These are phyloP conservation scores for Todiramphus chloris DNA, from an alignment of 2,113 vertebrate species.

Conservation along the genomic window DNA sequence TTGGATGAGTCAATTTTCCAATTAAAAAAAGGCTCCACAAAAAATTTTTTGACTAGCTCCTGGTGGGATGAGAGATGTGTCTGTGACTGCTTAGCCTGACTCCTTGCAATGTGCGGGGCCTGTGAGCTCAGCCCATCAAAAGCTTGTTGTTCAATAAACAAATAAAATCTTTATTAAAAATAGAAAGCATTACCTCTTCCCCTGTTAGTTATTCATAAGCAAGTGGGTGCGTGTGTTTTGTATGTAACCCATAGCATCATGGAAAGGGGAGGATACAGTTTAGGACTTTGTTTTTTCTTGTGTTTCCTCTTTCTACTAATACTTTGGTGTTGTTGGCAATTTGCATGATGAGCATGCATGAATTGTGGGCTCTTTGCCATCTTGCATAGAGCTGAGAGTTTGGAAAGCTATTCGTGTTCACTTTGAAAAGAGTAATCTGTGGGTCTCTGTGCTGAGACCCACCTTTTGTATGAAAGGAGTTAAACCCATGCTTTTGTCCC, in stretches of 20 bases:
- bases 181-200: neutral
- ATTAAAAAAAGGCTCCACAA: neutral
- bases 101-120: neutral
- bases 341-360: neutral
- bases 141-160: neutral
- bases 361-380: neutral
- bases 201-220: neutral
- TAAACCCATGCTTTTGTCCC: neutral
- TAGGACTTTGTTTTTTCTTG: neutral
- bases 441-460: neutral
- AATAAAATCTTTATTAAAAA: neutral
- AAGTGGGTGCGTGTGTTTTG: neutral
- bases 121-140: neutral
- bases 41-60: neutral
- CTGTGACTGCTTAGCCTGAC: neutral
- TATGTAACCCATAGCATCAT: fast-evolving
- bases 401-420: neutral
- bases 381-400: neutral
- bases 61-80: neutral
- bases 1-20: neutral
- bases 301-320: neutral
- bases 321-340: neutral
- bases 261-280: neutral
- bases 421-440: neutral
- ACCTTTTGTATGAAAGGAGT: neutral